Conservation (phyloP, 2,113 vertebrate species). For the Cromileptes altivelis region DNA sequence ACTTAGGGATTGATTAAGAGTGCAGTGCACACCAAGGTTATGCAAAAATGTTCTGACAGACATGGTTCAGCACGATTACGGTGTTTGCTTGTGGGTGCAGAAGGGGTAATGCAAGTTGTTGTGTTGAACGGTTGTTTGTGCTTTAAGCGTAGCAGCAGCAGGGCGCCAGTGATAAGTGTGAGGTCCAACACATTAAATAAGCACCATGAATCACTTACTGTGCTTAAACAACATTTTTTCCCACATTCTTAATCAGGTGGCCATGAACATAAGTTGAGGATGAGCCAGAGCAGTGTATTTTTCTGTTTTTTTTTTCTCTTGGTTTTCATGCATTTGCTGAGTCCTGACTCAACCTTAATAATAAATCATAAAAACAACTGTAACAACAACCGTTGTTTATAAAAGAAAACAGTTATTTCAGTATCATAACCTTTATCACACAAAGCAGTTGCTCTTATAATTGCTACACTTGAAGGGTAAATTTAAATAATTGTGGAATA, state of each 20-base stretch:
- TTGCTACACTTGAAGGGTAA: neutral
- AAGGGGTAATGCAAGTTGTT: constrained; percentile 4
- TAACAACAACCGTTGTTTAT: no score
- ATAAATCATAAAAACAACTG: neutral
- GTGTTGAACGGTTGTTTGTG: constrained; percentile 9
- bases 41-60: constrained; percentile 5
- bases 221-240: neutral
- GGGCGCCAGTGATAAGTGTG: constrained; percentile 18
- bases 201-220: constrained; percentile 26
- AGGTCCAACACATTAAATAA: constrained; percentile 25
- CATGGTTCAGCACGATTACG: neutral
- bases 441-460: neutral
- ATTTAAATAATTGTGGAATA: neutral
- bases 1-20: constrained; percentile 26
- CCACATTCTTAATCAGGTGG: neutral
- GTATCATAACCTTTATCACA: neutral
- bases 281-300: neutral
- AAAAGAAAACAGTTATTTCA: neutral
- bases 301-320: neutral
- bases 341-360: neutral
- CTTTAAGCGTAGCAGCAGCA: constrained; percentile 9
- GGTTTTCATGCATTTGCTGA: neutral
- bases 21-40: constrained; percentile 4
- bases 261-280: neutral
- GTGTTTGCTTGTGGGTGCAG: constrained; percentile 14